Conservation (phyloP, 2,888 invertebrate genomes). For the Melinaea marsaeus region DNA sequence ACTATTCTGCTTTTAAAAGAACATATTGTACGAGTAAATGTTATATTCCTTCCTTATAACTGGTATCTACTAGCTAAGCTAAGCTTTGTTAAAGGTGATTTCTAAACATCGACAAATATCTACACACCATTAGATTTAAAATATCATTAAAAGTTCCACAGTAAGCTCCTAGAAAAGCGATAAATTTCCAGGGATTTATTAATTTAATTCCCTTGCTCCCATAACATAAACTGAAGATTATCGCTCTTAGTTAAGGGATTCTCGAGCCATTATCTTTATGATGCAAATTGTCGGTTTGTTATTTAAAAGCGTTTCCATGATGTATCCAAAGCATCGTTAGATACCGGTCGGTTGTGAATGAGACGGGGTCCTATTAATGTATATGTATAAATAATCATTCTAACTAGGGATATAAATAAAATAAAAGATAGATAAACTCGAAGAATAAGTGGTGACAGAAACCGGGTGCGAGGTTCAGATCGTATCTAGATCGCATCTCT, state of each 20-base stretch:
- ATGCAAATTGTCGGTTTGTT: slow-evolving; percentile 12
- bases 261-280: slow-evolving; percentile 20
- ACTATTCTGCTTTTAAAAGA: no score
- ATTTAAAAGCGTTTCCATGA: slow-evolving; percentile 11
- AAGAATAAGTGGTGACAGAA: slow-evolving; percentile 22
- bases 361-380: no score
- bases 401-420: slow-evolving; percentile 7
- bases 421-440: slow-evolving; percentile 18
- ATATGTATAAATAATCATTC: no score
- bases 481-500: slow-evolving; percentile 60
- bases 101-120: neutral
- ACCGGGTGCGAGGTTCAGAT: slow-evolving; percentile 31
- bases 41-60: no score
- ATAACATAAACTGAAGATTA: slow-evolving; percentile 24
- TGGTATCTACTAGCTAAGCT: no score
- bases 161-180: slow-evolving; percentile 4
- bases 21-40: no score
- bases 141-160: slow-evolving; percentile 6
- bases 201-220: slow-evolving; percentile 19
- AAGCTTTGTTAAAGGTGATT: no score
- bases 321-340: neutral
- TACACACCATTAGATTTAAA: neutral
- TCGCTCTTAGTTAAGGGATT: slow-evolving; percentile 16
- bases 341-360: neutral
- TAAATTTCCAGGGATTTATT: slow-evolving; percentile 20